Percentiles rank a stretch among this genome's conserved stretches.
Conservation (phyloP, 2,797 vertebrate species). For the Tragelaphus eurycerus region DNA sequence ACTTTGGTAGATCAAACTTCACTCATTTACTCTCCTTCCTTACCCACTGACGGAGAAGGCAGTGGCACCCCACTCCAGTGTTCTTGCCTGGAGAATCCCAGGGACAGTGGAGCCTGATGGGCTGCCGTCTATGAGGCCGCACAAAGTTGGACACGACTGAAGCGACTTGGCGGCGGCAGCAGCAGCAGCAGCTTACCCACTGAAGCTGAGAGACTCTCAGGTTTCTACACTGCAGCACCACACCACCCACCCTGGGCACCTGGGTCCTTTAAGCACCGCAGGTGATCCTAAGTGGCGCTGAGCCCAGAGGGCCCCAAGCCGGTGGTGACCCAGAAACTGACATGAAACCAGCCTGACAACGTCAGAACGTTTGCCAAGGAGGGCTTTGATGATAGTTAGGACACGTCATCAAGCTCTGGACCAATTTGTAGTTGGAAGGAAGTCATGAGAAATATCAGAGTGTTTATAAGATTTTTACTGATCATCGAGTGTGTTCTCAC, state of each 20-base stretch:
- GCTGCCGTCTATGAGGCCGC: too few relatives aligned
- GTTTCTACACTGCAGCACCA: background rate
- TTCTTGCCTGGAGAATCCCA: too few relatives aligned
- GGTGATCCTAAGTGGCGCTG: too few relatives aligned
- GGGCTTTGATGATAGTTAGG: background rate
- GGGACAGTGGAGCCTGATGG: too few relatives aligned
- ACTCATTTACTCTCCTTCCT: background rate
- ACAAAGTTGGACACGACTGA: too few relatives aligned
- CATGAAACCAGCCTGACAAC: background rate
- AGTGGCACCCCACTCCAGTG: too few relatives aligned
- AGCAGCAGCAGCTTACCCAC: background rate
- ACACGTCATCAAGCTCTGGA: background rate
- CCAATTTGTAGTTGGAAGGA: background rate
- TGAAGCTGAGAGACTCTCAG: background rate
- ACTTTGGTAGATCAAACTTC: background rate
- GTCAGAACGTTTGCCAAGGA: too few relatives aligned
- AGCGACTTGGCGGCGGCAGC: too few relatives aligned
- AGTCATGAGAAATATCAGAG: background rate
- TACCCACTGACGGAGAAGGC: background rate
- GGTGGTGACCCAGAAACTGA: background rate
- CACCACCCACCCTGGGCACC: background rate
- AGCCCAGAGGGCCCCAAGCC: background rate
- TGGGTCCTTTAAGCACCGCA: background rate
- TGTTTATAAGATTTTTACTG: background rate
- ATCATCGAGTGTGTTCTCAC: background rate